These are phyloP conservation scores for Drosophila willistoni DNA, from an alignment of 1,140 invertebrate species.

Conservation along the genomic window DNA sequence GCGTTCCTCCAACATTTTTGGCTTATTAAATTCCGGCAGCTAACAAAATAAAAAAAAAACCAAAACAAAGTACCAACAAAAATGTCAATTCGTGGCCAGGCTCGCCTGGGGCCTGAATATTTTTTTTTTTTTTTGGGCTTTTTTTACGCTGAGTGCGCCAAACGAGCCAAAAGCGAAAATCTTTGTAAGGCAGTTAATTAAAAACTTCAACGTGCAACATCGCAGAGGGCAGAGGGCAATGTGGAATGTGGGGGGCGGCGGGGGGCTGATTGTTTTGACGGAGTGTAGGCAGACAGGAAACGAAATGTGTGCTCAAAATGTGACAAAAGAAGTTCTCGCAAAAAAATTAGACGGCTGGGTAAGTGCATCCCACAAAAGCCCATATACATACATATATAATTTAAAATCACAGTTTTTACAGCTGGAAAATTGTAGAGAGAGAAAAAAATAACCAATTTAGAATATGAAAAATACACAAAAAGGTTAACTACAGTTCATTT, in stretches of 20 bases:
- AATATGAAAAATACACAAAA: not conserved
- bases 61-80: conserved; percentile 31
- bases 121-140: conserved; percentile 18
- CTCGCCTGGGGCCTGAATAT: conserved; percentile 44
- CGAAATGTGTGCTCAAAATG: conserved; percentile 38
- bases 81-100: conserved; percentile 71
- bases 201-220: conserved; percentile 66
- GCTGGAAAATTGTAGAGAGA: not conserved
- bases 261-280: not conserved
- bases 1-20: conserved; percentile 40
- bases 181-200: conserved; percentile 80
- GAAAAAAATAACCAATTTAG: not conserved
- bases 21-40: conserved; percentile 72
- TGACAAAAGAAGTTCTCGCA: conserved; percentile 36
- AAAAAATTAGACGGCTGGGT: not conserved
- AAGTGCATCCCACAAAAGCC: conserved; percentile 1
- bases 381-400: conserved; percentile 3
- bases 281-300: conserved; percentile 6
- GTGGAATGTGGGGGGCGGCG: not conserved
- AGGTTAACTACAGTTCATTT: not conserved
- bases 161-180: conserved; percentile 53
- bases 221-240: conserved; percentile 7
- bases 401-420: conserved; percentile 5
- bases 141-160: conserved; percentile 20
- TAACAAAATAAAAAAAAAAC: conserved; percentile 33